A percentile compares a stretch with the other conserved stretches of the same genome.
Evolutionary conservation across 35 echinoderm and acorn worm genomes (phyloP).

Genomic region (Eucidaris tribuloides): DNA sequence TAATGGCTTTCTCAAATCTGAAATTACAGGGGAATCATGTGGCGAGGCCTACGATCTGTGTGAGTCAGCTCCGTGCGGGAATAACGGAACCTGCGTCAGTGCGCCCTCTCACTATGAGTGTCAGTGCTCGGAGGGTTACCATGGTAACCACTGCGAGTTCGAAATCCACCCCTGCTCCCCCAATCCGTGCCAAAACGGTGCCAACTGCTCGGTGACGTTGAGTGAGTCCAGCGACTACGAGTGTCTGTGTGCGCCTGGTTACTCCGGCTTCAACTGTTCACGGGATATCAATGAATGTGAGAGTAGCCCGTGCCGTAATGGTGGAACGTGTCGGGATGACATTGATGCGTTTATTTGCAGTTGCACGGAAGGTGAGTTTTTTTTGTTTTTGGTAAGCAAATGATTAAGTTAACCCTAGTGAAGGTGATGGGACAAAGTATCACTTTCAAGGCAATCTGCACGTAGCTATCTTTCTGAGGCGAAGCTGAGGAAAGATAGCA

Average conservation of each 20-base stretch:
- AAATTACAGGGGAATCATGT: no score
- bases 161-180: background rate
- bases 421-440: no score
- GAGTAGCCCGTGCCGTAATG: slow-evolving; percentile 45
- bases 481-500: no score
- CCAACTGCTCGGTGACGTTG: slow-evolving; percentile 11
- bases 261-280: slow-evolving; percentile 25
- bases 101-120: slow-evolving; percentile 6
- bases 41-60: no score
- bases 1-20: no score
- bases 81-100: slow-evolving; percentile 13
- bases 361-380: slow-evolving; percentile 38
- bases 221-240: slow-evolving; percentile 28
- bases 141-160: slow-evolving; percentile 16
- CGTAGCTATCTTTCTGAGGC: no score
- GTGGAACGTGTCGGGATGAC: slow-evolving; percentile 31
- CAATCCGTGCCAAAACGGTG: background rate
- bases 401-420: no score
- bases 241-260: slow-evolving; percentile 44
- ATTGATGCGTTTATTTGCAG: slow-evolving; percentile 30
- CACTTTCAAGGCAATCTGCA: no score
- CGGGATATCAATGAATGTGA: slow-evolving; percentile 56
- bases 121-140: background rate
- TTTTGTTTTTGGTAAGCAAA: no score
- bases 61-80: no score